These are phyloP conservation scores for Xestia ashworthii DNA, from an alignment of 2,888 invertebrate species.

Conservation along the genomic window DNA sequence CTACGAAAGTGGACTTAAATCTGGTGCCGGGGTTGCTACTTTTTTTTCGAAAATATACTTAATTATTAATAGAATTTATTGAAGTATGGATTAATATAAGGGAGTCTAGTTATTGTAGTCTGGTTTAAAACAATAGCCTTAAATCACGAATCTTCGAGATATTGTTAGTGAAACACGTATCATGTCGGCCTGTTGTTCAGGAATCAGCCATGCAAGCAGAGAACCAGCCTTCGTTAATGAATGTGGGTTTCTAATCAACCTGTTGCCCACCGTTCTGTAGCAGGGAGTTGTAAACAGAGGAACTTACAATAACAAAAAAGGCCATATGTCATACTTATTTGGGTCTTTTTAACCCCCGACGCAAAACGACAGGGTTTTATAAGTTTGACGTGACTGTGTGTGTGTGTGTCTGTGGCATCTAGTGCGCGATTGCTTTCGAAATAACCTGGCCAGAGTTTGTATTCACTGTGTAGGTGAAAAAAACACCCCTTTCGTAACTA, in stretches of 20 bases:
- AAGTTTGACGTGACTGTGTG: too few relatives aligned
- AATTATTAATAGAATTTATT: background rate
- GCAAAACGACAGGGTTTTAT: too few relatives aligned
- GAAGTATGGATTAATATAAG: background rate
- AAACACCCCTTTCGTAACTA: too few relatives aligned
- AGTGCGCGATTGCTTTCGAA: too few relatives aligned
- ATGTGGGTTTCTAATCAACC: background rate
- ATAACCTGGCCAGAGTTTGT: too few relatives aligned
- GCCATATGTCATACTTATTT: background rate
- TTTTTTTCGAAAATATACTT: background rate
- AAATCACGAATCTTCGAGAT: background rate
- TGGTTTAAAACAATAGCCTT: background rate
- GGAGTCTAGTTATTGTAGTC: background rate
- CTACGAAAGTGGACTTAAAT: too few relatives aligned
- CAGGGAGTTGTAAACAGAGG: background rate
- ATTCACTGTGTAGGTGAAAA: too few relatives aligned
- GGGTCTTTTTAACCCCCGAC: too few relatives aligned
- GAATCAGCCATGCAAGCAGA: background rate
- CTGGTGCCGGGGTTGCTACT: background rate
- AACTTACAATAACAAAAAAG: background rate
- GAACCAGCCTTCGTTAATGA: slow-evolving; percentile 4
- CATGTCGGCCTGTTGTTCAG: background rate
- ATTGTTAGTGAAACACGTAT: background rate
- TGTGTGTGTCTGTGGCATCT: too few relatives aligned
- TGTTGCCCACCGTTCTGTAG: background rate